Percentiles rank a stretch among this genome's conserved stretches.
These are phyloP conservation scores for Tipula unca DNA, from an alignment of 2,888 invertebrate species.

Conservation along the genomic window DNA sequence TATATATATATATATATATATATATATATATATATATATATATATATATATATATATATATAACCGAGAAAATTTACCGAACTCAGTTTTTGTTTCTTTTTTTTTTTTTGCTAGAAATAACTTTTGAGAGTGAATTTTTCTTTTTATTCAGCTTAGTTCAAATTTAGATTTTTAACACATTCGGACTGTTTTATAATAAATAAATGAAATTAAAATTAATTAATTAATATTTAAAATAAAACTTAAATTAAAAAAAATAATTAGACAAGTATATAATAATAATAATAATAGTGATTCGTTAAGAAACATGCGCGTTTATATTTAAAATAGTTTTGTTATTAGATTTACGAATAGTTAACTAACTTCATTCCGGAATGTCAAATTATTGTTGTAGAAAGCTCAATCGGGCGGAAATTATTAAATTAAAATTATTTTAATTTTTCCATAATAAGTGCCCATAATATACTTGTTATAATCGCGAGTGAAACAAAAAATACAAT, in stretches of 20 bases:
- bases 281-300: not conserved
- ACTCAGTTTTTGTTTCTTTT: not conserved
- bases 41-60: not conserved
- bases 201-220: not conserved
- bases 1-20: not conserved
- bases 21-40: not conserved
- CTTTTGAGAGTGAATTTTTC: not conserved
- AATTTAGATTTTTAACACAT: conserved; percentile 16
- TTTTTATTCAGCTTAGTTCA: not conserved
- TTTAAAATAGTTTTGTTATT: not conserved
- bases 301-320: not conserved
- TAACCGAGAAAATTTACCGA: not conserved
- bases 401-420: not conserved
- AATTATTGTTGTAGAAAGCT: not conserved
- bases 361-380: not conserved
- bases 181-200: not conserved
- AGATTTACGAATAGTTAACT: not conserved
- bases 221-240: not conserved
- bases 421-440: not conserved
- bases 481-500: not conserved
- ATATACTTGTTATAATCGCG: not conserved
- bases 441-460: not conserved
- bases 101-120: not conserved
- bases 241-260: not conserved
- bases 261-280: not conserved